Evolutionary conservation across 2,113 vertebrate species (phyloP).

Genomic region (Greenwoodochromis staneri): DNA sequence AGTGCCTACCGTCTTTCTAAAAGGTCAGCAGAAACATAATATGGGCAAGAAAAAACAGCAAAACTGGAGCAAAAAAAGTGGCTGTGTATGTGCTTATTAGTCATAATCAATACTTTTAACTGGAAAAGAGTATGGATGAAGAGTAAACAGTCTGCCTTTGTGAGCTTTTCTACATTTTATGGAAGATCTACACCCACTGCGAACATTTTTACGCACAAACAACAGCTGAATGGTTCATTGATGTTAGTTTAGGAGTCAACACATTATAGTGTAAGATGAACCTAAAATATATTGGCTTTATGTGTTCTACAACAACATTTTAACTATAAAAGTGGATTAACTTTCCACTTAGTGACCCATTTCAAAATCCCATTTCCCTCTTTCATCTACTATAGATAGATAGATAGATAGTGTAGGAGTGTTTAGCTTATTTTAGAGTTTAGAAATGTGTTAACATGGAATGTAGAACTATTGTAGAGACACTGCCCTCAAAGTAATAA

Average conservation of each 20-base stretch:
- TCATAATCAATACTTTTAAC: slow-evolving; percentile 58
- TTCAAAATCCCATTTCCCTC: not conserved
- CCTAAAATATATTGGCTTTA: not conserved
- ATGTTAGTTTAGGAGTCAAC: not conserved
- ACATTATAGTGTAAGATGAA: slow-evolving; percentile 1
- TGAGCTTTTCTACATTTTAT: not conserved
- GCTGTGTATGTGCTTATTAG: slow-evolving; percentile 11
- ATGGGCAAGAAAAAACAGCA: slow-evolving; percentile 1
- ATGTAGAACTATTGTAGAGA: too few species aligned
- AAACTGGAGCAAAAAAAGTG: slow-evolving; percentile 33
- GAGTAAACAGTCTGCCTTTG: not conserved
- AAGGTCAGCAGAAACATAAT: slow-evolving; percentile 61
- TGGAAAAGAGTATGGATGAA: slow-evolving; percentile 5
- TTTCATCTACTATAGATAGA: not conserved
- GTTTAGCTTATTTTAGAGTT: too few species aligned
- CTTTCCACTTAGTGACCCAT: not conserved
- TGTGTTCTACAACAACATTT: not conserved
- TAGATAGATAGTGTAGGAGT: not conserved
- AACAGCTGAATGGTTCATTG: not conserved
- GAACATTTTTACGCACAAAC: not conserved
- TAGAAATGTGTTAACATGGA: too few species aligned
- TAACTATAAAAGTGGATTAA: not conserved
- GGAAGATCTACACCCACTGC: not conserved
- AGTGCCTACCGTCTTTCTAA: slow-evolving; percentile 44
- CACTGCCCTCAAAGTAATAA: too few species aligned